These are phyloP conservation scores for Cristatella mucedo DNA, from an alignment of 2,888 invertebrate genomes.

Conservation along the genomic window DNA sequence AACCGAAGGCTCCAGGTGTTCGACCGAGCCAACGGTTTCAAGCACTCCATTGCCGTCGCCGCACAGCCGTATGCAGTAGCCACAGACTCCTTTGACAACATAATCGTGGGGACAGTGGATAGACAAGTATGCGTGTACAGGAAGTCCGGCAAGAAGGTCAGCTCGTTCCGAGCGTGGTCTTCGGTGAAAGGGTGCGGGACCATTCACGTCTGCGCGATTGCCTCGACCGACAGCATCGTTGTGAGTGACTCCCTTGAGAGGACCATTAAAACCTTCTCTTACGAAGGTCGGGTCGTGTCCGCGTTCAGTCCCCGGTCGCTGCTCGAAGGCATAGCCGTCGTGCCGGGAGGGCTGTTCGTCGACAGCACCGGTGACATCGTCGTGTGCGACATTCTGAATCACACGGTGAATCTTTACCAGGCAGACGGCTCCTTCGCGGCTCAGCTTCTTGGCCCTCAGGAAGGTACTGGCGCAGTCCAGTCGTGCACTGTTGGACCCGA, in stretches of 20 bases:
- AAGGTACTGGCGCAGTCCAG: constrained; percentile 24
- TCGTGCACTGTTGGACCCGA: constrained; percentile 25
- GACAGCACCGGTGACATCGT: constrained; percentile 21
- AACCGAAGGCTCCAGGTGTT: constrained; percentile 27
- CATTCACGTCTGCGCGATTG: too few species aligned
- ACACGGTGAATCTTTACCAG: constrained; percentile 26
- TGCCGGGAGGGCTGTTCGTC: constrained; percentile 22
- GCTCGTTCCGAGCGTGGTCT: constrained; percentile 10
- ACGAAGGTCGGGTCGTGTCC: constrained; percentile 19
- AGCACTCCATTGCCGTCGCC: constrained; percentile 17
- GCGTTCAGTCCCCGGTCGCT: constrained; percentile 19
- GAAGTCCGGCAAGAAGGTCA: constrained; percentile 17
- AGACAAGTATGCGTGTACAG: constrained; percentile 21
- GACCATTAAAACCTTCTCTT: constrained; percentile 19
- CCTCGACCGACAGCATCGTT: constrained; percentile 15
- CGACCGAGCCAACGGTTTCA: constrained; percentile 17
- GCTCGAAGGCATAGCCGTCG: constrained; percentile 18
- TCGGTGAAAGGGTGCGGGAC: too few species aligned
- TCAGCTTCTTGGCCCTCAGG: constrained; percentile 21
- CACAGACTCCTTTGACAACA: constrained; percentile 19
- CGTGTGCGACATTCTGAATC: constrained; percentile 25
- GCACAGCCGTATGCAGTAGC: constrained; percentile 21
- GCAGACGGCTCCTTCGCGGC: constrained; percentile 20
- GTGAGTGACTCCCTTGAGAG: constrained; percentile 21
- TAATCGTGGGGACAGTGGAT: constrained; percentile 19